Percentiles rank a stretch among this genome's conserved stretches.
Conservation (phyloP, 2,113 vertebrate genomes). For the Lycaon pictus region DNA sequence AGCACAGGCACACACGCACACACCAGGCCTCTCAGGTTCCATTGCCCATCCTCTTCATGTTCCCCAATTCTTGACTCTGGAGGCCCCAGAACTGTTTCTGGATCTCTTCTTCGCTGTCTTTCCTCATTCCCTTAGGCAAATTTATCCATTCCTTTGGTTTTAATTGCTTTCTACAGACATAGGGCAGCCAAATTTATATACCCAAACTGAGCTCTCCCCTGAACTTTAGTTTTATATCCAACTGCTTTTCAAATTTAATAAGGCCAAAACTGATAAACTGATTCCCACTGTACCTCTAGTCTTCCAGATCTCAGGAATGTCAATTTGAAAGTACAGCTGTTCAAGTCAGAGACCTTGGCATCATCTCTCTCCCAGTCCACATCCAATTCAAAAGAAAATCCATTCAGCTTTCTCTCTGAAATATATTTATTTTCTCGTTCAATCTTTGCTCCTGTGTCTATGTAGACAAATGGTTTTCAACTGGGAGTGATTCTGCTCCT, state of each 20-base stretch:
- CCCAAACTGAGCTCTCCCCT: not conserved
- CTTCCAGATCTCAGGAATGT: constrained; percentile 1
- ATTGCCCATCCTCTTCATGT: not conserved
- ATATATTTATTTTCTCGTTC: not conserved
- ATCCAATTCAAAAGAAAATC: not conserved
- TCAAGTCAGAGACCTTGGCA: constrained; percentile 41
- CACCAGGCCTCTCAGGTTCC: too few relatives aligned
- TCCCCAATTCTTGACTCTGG: not conserved
- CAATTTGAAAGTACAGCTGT: constrained; percentile 36
- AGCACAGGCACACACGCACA: not conserved
- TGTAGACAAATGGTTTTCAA: not conserved
- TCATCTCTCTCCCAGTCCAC: not conserved
- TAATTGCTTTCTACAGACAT: not conserved
- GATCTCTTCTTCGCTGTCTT: not conserved
- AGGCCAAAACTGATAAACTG: not conserved
- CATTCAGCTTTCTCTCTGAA: constrained; percentile 11
- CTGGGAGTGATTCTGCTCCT: not conserved
- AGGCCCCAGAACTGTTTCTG: rapidly evolving
- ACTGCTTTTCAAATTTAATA: constrained; percentile 44
- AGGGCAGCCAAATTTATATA: not conserved
- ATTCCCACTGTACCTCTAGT: not conserved
- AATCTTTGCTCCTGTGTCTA: not conserved
- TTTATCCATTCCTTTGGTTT: not conserved
- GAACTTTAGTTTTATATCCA: constrained; percentile 32
- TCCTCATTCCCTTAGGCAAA: not conserved